Evolutionary conservation across 2,888 invertebrate genomes (phyloP).

Genomic region (Hirtodrosophila alboralis): DNA sequence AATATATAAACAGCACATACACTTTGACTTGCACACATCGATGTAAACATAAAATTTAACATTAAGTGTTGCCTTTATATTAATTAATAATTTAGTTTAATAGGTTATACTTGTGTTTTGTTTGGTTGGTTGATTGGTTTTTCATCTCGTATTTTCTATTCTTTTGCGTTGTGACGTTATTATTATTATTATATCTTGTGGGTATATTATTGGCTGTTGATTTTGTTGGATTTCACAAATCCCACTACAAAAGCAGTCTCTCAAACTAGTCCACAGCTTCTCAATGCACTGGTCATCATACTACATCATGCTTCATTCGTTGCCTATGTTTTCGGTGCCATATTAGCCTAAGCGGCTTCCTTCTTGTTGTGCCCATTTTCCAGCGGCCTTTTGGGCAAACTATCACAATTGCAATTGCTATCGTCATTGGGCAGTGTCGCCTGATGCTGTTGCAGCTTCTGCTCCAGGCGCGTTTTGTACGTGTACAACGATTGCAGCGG

Average conservation of each 20-base stretch:
- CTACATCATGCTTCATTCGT: conserved; percentile 28
- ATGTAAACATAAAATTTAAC: conserved; percentile 52
- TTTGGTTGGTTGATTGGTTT: conserved; percentile 54
- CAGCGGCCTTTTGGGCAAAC: conserved; percentile 52
- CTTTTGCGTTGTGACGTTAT: conserved; percentile 12
- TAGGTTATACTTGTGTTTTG: conserved; percentile 48
- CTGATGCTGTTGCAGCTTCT: conserved; percentile 62
- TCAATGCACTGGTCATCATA: conserved; percentile 29
- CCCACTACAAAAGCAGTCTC: conserved; percentile 56
- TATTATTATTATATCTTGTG: conserved; percentile 21
- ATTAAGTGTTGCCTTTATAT: conserved; percentile 50
- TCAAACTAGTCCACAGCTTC: conserved; percentile 51
- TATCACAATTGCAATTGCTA: conserved; percentile 52
- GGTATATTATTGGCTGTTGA: conserved; percentile 48
- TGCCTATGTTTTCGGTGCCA: conserved; percentile 28
- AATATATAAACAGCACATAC: conserved; percentile 53
- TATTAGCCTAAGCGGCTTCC: conserved; percentile 32
- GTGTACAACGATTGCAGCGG: conserved; percentile 93
- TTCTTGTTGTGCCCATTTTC: conserved; percentile 79
- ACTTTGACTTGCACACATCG: conserved; percentile 40
- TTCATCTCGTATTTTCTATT: conserved; percentile 16
- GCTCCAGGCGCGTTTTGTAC: conserved; percentile 81
- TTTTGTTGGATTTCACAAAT: conserved; percentile 53
- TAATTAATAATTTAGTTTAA: conserved; percentile 48
- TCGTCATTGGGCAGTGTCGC: conserved; percentile 49